These are phyloP conservation scores for Dastarcus helophoroides DNA, from an alignment of 2,888 invertebrate genomes.

Conservation along the genomic window DNA sequence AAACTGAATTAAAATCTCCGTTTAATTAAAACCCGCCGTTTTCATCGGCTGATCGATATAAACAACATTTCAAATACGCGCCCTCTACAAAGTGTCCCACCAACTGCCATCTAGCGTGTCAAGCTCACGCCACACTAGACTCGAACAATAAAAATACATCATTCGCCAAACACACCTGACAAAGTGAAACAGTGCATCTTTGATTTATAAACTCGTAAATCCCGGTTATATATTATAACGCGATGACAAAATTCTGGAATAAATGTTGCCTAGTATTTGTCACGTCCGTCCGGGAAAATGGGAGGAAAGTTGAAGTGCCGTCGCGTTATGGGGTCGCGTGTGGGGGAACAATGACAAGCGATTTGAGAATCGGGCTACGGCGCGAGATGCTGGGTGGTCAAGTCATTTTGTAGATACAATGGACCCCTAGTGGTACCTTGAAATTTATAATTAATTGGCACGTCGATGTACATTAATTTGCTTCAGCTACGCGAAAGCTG, in stretches of 20 bases:
- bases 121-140: constrained; percentile 28
- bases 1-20: constrained; percentile 27
- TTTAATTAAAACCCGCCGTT: constrained; percentile 31
- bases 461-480: too few relatives aligned
- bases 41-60: constrained; percentile 27
- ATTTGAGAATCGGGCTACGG: too few relatives aligned
- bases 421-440: constrained; percentile 21
- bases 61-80: constrained; percentile 33
- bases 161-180: constrained; percentile 38
- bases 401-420: constrained; percentile 17
- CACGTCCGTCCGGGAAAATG: too few relatives aligned
- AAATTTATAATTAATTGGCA: constrained; percentile 20
- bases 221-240: constrained; percentile 35
- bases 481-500: too few relatives aligned
- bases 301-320: too few relatives aligned
- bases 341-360: too few relatives aligned
- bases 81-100: constrained; percentile 26
- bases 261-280: constrained; percentile 27
- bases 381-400: constrained; percentile 26
- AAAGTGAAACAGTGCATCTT: constrained; percentile 39
- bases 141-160: constrained; percentile 37
- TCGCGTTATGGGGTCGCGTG: too few relatives aligned
- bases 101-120: constrained; percentile 36
- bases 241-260: constrained; percentile 32
- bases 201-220: constrained; percentile 38